phyloP scores from a whole-genome alignment of 1,140 invertebrate genomes.

The Ips typographus region DNA sequence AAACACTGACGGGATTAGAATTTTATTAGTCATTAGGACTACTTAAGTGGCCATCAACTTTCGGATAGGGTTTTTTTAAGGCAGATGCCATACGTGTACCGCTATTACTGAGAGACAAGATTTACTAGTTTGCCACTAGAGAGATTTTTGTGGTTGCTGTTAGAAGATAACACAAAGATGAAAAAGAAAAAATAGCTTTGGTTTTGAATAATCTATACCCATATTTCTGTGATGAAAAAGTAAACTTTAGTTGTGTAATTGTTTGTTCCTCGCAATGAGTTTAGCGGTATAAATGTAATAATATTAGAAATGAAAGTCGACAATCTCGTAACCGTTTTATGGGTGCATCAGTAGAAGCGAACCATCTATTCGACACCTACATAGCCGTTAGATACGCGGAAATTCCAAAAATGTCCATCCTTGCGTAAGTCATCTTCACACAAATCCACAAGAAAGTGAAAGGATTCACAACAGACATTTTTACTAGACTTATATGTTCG shows the following conservation, averaged over 20 bases:
- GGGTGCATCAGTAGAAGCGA: constrained; percentile 27
- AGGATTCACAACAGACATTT: constrained; percentile 26
- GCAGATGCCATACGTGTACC: no score
- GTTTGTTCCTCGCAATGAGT: constrained; percentile 15
- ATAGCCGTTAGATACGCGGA: constrained; percentile 29
- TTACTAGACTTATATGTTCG: constrained; percentile 15
- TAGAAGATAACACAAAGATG: no score
- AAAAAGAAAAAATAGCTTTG: no score
- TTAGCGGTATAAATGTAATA: constrained; percentile 23
- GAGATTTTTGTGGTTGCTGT: no score
- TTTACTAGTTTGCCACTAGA: no score
- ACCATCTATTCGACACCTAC: constrained; percentile 21
- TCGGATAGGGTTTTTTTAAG: no score
- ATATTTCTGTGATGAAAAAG: background rate
- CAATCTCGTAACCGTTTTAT: constrained; percentile 31
- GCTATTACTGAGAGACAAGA: no score
- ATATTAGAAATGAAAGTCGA: constrained; percentile 31
- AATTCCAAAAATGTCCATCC: constrained; percentile 29
- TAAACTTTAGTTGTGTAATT: background rate
- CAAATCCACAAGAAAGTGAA: constrained; percentile 26
- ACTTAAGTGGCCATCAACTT: constrained; percentile 3
- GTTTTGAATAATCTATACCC: no score
- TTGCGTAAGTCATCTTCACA: constrained; percentile 20
- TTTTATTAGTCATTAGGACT: constrained; percentile 15
- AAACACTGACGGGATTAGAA: constrained; percentile 9